A percentile compares a stretch with the other conserved stretches of the same genome.
phyloP scores from a whole-genome alignment of 2,113 vertebrate species.

The Nannobrachium achirus region DNA sequence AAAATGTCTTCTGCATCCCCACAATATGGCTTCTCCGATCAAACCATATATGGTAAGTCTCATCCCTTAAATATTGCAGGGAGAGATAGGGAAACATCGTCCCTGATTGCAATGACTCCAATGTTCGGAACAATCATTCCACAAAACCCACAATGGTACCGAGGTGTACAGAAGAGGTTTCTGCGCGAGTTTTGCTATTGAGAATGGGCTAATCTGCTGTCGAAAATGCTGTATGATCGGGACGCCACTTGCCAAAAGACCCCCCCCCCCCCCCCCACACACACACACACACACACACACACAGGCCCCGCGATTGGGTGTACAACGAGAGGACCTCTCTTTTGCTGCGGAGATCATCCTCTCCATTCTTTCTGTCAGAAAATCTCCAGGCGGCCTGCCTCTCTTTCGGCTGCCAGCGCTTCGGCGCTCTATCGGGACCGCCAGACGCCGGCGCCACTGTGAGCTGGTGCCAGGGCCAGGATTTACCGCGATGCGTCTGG shows the following conservation, averaged over 20 bases:
- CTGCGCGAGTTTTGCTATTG: conserved; percentile 64
- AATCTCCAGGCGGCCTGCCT: conserved; percentile 74
- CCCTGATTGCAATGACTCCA: conserved; percentile 49
- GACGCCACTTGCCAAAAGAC: conserved; percentile 68
- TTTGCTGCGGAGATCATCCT: conserved; percentile 77
- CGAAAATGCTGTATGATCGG: conserved; percentile 71
- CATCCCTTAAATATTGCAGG: conserved; percentile 65
- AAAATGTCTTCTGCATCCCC: conserved; percentile 53
- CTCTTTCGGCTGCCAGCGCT: conserved; percentile 76
- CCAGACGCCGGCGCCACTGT: conserved; percentile 78
- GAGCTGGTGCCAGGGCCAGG: conserved; percentile 79
- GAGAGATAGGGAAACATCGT: conserved; percentile 64
- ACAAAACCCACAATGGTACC: conserved; percentile 55
- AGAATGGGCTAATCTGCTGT: conserved; percentile 76
- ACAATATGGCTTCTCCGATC: conserved; percentile 47
- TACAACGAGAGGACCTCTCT: conserved; percentile 72
- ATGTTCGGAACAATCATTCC: conserved; percentile 63
- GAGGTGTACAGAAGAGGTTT: conserved; percentile 71
- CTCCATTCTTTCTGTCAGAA: conserved; percentile 74
- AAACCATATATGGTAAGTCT: conserved; percentile 49
- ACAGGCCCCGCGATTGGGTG: too few species aligned
- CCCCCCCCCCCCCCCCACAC: conserved; percentile 52
- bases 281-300: too few species aligned
- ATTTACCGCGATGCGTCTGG: conserved; percentile 80
- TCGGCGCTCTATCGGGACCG: conserved; percentile 78